Conservation (phyloP, 1,140 invertebrate species). For the Drosophila sproati region DNA sequence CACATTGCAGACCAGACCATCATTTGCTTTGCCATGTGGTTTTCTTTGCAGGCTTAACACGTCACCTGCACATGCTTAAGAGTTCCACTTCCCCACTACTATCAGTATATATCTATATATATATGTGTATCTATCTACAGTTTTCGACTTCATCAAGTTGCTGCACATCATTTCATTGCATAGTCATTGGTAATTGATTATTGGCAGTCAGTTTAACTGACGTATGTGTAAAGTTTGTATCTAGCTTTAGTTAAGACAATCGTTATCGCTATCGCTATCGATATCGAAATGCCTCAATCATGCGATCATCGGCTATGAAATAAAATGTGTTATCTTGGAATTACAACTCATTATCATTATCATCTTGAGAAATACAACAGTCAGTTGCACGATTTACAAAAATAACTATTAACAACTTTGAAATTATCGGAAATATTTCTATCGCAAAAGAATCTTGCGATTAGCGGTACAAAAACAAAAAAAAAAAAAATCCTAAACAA, state of each 20-base stretch:
- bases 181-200: constrained; percentile 24
- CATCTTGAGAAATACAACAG: too few relatives aligned
- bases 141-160: neutral
- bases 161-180: constrained; percentile 10
- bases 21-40: constrained; percentile 1
- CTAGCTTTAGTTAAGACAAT: constrained; percentile 1
- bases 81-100: too few relatives aligned
- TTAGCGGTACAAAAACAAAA: too few relatives aligned
- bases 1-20: neutral
- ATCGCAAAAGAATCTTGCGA: too few relatives aligned
- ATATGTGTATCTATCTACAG: too few relatives aligned
- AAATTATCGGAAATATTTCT: too few relatives aligned
- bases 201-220: constrained; percentile 15
- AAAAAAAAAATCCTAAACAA: too few relatives aligned
- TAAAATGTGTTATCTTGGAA: neutral
- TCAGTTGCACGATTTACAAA: too few relatives aligned
- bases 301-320: constrained; percentile 23
- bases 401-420: neutral
- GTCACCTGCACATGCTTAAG: neutral
- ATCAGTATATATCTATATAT: too few relatives aligned
- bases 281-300: constrained; percentile 12
- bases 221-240: constrained; percentile 4
- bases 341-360: neutral
- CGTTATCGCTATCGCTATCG: constrained; percentile 29
- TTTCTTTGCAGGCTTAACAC: constrained; percentile 4